Evolutionary conservation across 2,113 vertebrate species (phyloP).

Genomic region (Sarotherodon lohbergeri): DNA sequence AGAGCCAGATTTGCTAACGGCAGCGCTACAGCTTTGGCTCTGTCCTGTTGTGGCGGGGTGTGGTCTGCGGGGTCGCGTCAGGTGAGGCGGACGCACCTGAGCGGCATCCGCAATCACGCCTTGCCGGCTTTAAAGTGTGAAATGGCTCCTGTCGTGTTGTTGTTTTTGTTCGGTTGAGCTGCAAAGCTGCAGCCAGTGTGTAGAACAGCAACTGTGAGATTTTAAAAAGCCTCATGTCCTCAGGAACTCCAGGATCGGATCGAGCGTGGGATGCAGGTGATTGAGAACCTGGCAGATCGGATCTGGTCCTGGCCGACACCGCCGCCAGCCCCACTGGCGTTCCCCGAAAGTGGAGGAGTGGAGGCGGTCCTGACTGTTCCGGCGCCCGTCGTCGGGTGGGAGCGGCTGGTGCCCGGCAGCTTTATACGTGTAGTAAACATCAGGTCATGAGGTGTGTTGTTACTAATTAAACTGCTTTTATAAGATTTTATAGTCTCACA

Average conservation of each 20-base stretch:
- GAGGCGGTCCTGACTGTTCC: not conserved
- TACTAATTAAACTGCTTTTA: not conserved
- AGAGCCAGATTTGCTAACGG: not conserved
- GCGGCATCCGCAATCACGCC: no score
- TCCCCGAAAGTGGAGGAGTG: not conserved
- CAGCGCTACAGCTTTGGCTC: not conserved
- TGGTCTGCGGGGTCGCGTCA: not conserved
- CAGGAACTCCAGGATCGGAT: not conserved
- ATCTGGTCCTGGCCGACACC: not conserved
- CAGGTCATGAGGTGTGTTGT: not conserved
- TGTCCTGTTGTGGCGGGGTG: not conserved
- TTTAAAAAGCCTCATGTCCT: not conserved
- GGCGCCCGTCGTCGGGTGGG: fast-evolving
- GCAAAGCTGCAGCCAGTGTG: not conserved
- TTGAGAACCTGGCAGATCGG: not conserved
- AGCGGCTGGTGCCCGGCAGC: not conserved
- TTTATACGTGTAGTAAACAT: not conserved
- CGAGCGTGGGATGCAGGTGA: not conserved
- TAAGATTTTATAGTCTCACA: not conserved
- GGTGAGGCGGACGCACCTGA: no score
- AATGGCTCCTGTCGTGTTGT: no score
- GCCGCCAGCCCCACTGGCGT: not conserved
- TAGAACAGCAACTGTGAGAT: not conserved
- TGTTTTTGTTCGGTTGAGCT: no score
- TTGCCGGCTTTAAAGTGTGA: no score